phyloP scores from a whole-genome alignment of 2,113 vertebrate species.

The Planiliza haematocheilus region DNA sequence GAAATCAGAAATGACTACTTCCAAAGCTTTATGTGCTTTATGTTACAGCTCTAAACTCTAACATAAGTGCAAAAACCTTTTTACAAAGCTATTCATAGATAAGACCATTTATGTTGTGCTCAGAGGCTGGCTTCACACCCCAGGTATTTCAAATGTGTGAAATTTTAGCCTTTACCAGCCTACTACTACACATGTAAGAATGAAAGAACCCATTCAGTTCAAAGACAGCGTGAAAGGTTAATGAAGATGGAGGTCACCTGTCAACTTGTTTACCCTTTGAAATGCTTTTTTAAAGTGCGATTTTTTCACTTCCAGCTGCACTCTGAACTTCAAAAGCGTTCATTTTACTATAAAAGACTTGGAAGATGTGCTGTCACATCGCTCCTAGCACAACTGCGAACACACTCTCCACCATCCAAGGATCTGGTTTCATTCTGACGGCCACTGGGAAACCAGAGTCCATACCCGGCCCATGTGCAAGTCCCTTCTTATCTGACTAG shows the following conservation, averaged over 20 bases:
- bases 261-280: constrained; percentile 29
- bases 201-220: background rate
- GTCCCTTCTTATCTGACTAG: constrained; percentile 21
- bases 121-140: too few species aligned
- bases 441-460: constrained; percentile 39
- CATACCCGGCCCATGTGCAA: background rate
- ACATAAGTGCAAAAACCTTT: background rate
- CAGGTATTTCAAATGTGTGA: background rate
- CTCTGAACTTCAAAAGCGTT: constrained; percentile 17
- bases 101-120: too few species aligned
- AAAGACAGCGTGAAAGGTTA: background rate
- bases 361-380: constrained; percentile 3
- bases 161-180: background rate
- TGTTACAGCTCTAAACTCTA: too few species aligned
- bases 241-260: constrained; percentile 16
- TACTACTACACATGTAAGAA: background rate
- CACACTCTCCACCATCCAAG: constrained; percentile 7
- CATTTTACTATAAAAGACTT: too few species aligned
- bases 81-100: too few species aligned
- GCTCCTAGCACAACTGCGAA: constrained; percentile 45
- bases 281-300: constrained; percentile 40
- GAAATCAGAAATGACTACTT: too few species aligned
- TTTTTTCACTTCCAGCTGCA: constrained; percentile 5
- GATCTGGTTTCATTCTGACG: constrained; percentile 50
- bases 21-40: too few species aligned